A percentile compares a stretch with the other conserved stretches of the same genome.
Evolutionary conservation across 2,797 vertebrate species (phyloP).

Genomic region (Eurystomus glaucurus): DNA sequence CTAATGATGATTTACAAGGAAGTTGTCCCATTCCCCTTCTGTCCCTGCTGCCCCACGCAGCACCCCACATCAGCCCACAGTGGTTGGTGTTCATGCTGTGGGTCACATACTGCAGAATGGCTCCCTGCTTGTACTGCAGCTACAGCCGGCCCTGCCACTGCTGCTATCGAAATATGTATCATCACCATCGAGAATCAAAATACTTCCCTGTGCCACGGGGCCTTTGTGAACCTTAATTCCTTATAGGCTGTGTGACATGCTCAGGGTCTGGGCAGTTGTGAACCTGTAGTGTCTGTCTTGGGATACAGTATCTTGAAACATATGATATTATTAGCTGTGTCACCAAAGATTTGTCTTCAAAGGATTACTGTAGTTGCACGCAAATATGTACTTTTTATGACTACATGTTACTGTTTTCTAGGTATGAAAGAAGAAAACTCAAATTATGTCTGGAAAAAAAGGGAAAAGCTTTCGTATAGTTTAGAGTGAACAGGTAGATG

Average conservation of each 20-base stretch:
- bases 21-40: not conserved
- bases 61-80: not conserved
- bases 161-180: not conserved
- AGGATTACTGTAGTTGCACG: not conserved
- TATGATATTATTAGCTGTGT: not conserved
- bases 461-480: not conserved
- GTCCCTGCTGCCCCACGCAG: no score
- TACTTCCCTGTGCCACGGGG: not conserved
- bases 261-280: not conserved
- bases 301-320: not conserved
- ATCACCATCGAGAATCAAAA: not conserved
- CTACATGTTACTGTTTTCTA: not conserved
- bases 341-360: not conserved
- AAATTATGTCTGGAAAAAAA: not conserved
- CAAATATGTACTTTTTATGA: not conserved
- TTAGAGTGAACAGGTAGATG: not conserved
- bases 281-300: not conserved
- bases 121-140: not conserved
- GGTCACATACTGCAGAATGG: not conserved
- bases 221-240: not conserved
- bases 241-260: not conserved
- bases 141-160: rapidly evolving
- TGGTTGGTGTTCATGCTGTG: not conserved
- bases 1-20: not conserved
- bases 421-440: not conserved